A percentile compares a stretch with the other conserved stretches of the same genome.
Evolutionary conservation across 2,797 vertebrate genomes (phyloP).

Genomic region (Phataginus tetradactyla): DNA sequence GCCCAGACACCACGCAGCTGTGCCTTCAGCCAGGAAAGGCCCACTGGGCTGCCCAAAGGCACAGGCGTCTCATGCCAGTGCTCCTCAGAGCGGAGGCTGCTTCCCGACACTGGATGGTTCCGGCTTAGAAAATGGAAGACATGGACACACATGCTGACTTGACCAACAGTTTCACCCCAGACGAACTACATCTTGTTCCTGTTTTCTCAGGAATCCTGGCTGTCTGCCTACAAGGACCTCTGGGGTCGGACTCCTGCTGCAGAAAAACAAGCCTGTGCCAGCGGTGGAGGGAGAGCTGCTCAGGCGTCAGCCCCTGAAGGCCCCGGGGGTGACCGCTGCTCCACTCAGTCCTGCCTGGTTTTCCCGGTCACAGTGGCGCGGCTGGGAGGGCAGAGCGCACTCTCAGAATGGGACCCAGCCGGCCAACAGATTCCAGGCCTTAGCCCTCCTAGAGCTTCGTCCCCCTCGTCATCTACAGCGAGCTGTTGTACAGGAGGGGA

Average conservation of each 20-base stretch:
- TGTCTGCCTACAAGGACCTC: conserved; percentile 52
- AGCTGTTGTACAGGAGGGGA: not conserved
- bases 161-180: not conserved
- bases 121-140: not conserved
- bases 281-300: not conserved
- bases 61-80: too few relatives aligned
- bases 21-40: too few relatives aligned
- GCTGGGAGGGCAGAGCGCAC: not conserved
- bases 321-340: conserved; percentile 1
- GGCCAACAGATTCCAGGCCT: not conserved
- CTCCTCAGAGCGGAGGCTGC: not conserved
- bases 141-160: not conserved
- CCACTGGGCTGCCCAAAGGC: rapidly evolving
- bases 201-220: not conserved
- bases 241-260: not conserved
- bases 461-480: rapidly evolving
- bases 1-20: not conserved
- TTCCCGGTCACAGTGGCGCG: not conserved
- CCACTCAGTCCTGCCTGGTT: conserved; percentile 44
- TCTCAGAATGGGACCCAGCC: not conserved
- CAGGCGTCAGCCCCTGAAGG: not conserved
- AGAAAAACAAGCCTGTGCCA: not conserved
- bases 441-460: too few relatives aligned
- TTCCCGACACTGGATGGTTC: not conserved
- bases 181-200: not conserved